These are phyloP conservation scores for Smittia aterrima DNA, from an alignment of 2,888 invertebrate genomes.

Conservation along the genomic window DNA sequence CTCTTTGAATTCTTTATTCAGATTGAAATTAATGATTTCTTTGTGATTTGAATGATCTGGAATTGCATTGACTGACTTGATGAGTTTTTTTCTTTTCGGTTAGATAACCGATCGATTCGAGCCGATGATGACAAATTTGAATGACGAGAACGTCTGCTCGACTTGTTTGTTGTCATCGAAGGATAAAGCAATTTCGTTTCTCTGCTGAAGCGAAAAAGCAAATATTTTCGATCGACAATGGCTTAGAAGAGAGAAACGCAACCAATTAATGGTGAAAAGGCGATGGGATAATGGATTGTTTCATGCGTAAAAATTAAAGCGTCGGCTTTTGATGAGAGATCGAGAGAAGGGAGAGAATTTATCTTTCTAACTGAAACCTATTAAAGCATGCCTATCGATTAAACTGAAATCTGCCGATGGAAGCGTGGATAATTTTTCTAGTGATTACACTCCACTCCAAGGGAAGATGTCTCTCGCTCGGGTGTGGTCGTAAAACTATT, in stretches of 20 bases:
- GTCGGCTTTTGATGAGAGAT: conserved; percentile 30
- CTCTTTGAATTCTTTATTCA: neutral
- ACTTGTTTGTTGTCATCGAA: conserved; percentile 11
- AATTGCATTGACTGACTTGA: neutral
- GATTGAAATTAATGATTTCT: conserved; percentile 34
- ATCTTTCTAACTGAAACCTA: conserved; percentile 19
- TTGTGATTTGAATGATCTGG: neutral
- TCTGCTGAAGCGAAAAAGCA: conserved; percentile 4
- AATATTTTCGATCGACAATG: conserved; percentile 21
- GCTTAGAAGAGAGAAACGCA: neutral
- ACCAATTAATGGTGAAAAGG: neutral
- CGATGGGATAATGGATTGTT: conserved; percentile 19
- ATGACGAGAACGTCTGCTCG: neutral
- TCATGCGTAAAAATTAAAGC: conserved; percentile 39
- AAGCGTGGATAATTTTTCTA: conserved; percentile 21
- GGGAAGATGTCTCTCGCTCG: neutral
- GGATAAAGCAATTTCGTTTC: neutral
- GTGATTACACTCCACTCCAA: neutral
- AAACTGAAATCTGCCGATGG: neutral
- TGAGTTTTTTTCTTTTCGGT: neutral
- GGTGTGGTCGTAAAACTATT: neutral
- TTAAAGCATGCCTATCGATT: conserved; percentile 31
- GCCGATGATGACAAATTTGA: conserved; percentile 33
- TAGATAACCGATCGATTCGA: conserved; percentile 1
- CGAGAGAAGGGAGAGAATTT: neutral